Base-by-base conservation (phyloP, 2,888 invertebrate species). In the Ectobius pallidus region DNA sequence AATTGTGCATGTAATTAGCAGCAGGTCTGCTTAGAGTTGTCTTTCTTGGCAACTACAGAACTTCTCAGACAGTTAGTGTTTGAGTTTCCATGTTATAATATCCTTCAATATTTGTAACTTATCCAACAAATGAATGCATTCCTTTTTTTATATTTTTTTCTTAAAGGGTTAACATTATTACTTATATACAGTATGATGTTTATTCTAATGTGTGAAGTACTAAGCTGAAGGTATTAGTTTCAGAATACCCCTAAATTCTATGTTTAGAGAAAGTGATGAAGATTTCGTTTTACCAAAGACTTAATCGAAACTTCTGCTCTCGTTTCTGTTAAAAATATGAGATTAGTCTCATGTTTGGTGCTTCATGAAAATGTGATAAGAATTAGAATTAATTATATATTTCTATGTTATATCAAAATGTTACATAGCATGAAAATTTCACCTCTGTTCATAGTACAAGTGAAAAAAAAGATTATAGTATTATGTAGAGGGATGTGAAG, bases 401-500 rank as follows among this genome's bases (percentile, higher is more conserved):
- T 32, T 25, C 16, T 4, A 30, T 32, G 58, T 58, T n/a, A 30
- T n/a, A n/a, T 46, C 25, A 18, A 46, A 42, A n/a, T 42, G 42
- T 34, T 18, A 63, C 46, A n/a, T 30, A 65, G 46, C 18, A 27
- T 44, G 20, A 25, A 46, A 44, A 44, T 30, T 65, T 27, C n/a
- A 44, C 25, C 14, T 44, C 4, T 65, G 46, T 46, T 65, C 20
- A 65, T 27, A 65, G 65, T 65, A 46, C 65, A 65, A 65, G 65
- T 58, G 16, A 58, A 65, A n/a, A 25, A n/a, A 65, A 46, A 44
- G 22, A 65, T 6, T 44, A 44, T 44, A 65, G 65, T 65, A 65
- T 65, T 65, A 65, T 65, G 46, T 27, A 65, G 25, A 32, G 65
- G 65, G 46, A 30, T 65, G 65, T 44, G 44, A 65, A 65, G 44